Conservation (phyloP, 64 coral and sea anemone genomes). For the Montipora foliosa region DNA sequence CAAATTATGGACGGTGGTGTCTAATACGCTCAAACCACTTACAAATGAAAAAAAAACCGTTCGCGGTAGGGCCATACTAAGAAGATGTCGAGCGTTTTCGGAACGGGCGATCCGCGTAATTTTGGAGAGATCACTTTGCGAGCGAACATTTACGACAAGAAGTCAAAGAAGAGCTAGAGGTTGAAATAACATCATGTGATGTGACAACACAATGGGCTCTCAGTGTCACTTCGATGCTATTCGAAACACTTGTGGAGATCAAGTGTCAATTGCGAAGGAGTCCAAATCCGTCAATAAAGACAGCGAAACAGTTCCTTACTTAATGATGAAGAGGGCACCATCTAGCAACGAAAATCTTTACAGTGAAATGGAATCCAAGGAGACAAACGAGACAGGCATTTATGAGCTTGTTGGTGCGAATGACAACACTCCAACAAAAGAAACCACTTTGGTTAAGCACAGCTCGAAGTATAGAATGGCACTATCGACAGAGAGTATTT, state of each 20-base stretch:
- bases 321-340: neutral
- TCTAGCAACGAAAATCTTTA: neutral
- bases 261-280: neutral
- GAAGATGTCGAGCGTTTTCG: too few relatives aligned
- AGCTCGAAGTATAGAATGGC: conserved; percentile 1
- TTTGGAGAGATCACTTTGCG: too few relatives aligned
- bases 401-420: neutral
- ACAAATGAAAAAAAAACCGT: too few relatives aligned
- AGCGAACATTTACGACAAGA: too few relatives aligned
- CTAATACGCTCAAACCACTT: too few relatives aligned
- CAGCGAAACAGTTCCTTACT: neutral
- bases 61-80: too few relatives aligned
- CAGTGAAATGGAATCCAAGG: conserved; percentile 14
- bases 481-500: neutral
- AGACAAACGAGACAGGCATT: neutral
- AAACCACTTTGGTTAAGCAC: neutral
- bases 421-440: neutral
- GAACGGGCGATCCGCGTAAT: too few relatives aligned
- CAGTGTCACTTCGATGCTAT: neutral
- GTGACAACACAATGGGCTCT: too few relatives aligned
- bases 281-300: neutral
- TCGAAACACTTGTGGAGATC: neutral
- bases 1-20: too few relatives aligned
- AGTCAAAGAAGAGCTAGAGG: too few relatives aligned
- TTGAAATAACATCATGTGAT: too few relatives aligned